Conservation (phyloP, 1,140 invertebrate genomes). For the Ruditapes philippinarum region DNA sequence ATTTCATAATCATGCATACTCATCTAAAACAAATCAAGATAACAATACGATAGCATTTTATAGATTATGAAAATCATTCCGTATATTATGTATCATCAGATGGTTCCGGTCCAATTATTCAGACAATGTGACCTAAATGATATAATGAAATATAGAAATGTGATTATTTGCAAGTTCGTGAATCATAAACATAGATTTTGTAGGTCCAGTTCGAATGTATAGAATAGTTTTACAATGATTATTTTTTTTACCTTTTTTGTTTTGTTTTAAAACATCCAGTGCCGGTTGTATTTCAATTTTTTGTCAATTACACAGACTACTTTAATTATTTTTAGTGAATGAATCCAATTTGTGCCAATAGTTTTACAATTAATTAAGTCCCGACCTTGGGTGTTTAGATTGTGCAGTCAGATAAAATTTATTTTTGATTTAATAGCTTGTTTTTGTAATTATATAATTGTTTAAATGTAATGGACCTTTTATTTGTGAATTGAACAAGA, state of each 20-base stretch:
- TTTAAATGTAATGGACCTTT: neutral
- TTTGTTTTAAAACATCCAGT: no score
- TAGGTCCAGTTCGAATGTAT: neutral
- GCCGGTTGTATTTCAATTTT: neutral
- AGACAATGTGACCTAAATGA: no score
- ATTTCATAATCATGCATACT: no score
- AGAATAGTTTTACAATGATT: neutral
- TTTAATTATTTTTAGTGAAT: neutral
- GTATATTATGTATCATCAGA: no score
- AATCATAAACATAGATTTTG: no score
- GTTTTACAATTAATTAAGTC: neutral
- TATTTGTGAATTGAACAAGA: neutral
- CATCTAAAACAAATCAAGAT: no score
- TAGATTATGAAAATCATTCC: no score
- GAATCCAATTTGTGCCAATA: neutral
- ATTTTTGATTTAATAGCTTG: neutral
- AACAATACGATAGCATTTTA: no score
- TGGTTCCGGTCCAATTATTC: no score
- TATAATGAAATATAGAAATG: no score
- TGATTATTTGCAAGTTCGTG: no score
- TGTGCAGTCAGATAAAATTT: neutral
- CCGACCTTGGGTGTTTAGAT: neutral
- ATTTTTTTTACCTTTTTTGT: no score
- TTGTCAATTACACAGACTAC: neutral
- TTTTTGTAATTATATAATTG: neutral